Percentiles rank a stretch among this genome's conserved stretches.
Evolutionary conservation across 2,888 invertebrate genomes (phyloP).

Genomic region (Scaptomyza tumidula): DNA sequence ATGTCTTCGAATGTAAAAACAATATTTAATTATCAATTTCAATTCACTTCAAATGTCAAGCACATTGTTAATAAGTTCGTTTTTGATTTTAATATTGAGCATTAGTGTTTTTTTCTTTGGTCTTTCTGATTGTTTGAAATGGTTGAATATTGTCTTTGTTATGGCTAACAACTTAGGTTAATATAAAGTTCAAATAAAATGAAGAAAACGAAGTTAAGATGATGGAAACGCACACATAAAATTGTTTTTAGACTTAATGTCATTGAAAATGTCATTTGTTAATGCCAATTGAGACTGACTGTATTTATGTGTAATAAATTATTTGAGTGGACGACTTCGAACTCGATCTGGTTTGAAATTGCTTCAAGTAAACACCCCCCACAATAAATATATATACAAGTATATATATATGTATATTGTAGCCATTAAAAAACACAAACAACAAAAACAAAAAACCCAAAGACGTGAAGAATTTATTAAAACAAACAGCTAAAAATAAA

Average conservation of each 20-base stretch:
- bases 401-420: slow-evolving; percentile 14
- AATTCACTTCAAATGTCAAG: not conserved
- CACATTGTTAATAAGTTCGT: no score
- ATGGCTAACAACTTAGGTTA: slow-evolving; percentile 26
- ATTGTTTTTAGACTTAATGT: slow-evolving; percentile 74
- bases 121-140: slow-evolving; percentile 2
- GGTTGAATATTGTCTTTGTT: not conserved
- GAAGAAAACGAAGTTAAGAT: not conserved
- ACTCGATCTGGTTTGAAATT: slow-evolving; percentile 58
- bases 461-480: slow-evolving; percentile 60
- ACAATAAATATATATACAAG: slow-evolving; percentile 33
- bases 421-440: no score
- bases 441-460: not conserved
- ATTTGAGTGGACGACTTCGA: slow-evolving; percentile 44
- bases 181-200: slow-evolving; percentile 17
- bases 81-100: no score
- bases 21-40: slow-evolving; percentile 10
- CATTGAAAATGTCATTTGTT: slow-evolving; percentile 76
- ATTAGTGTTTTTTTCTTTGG: slow-evolving; percentile 2
- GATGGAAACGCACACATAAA: slow-evolving; percentile 62
- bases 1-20: no score
- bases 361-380: slow-evolving; percentile 56
- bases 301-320: slow-evolving; percentile 74
- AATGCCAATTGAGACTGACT: slow-evolving; percentile 78
- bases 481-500: slow-evolving; percentile 28